These are phyloP conservation scores for Heliothis subflexa DNA, from an alignment of 1,140 invertebrate species.

Conservation along the genomic window DNA sequence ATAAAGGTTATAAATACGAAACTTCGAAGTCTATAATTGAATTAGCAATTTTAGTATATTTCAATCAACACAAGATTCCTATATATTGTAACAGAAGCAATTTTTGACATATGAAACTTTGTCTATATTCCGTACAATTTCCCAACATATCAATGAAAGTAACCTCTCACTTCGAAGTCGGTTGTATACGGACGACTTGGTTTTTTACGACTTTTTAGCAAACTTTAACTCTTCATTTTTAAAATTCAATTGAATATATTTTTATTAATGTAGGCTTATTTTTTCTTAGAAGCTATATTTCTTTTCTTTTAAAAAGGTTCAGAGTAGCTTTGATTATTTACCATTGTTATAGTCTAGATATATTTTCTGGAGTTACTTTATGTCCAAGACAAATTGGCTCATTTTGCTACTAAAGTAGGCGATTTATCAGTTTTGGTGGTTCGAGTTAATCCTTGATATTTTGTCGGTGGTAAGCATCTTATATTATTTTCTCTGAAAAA, in stretches of 20 bases:
- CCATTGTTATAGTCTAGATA: slow-evolving; percentile 23
- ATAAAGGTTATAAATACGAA: not conserved
- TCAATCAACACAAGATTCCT: slow-evolving; percentile 54
- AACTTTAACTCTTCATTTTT: not conserved
- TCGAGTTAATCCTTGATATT: not conserved
- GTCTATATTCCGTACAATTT: slow-evolving; percentile 57
- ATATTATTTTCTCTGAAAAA: not conserved
- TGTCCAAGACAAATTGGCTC: not conserved
- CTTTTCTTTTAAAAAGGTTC: not conserved
- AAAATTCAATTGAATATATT: not conserved
- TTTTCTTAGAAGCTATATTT: not conserved
- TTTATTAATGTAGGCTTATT: not conserved
- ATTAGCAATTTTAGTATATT: slow-evolving; percentile 19
- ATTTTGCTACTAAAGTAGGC: slow-evolving; percentile 6
- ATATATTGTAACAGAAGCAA: slow-evolving; percentile 48
- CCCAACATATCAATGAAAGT: slow-evolving; percentile 70
- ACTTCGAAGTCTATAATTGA: slow-evolving; percentile 15
- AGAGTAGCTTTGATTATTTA: not conserved
- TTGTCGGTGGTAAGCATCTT: not conserved
- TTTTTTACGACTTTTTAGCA: not conserved
- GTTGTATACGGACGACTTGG: not conserved
- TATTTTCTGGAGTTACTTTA: slow-evolving; percentile 1
- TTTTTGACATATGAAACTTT: slow-evolving; percentile 56
- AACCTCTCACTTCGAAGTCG: slow-evolving; percentile 27
- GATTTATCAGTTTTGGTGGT: slow-evolving; percentile 4